Base-by-base conservation (phyloP, 1,140 invertebrate species). In the Neotoxoptera formosana region DNA sequence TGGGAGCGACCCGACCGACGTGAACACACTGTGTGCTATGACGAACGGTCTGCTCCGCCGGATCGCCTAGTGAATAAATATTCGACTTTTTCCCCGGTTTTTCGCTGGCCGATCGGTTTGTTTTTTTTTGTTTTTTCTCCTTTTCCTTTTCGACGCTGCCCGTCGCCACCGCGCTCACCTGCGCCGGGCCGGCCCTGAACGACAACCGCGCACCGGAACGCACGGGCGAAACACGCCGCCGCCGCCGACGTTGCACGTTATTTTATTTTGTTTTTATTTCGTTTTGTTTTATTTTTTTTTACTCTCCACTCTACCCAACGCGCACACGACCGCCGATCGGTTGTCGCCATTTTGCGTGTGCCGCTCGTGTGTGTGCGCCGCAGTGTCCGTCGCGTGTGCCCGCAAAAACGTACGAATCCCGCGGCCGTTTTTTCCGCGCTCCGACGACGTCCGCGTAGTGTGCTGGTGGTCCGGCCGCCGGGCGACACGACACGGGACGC, bases 31-130 rank as follows among this genome's bases (percentile, higher is more conserved):
- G 91, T 48, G 90, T 93, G 47, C 91, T 93, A 93, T 93, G 91
- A 93, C 91, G 91, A 93, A 93, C 56, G 91, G 91, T 93, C 81
- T 67, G 81, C 91, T 93, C 48, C n/a, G 48, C 91, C 91, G 91
- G 81, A 93, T 93, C 91, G 91, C 91, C 91, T 93, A 86, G 91
- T 86, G 81, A 93, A 93, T 93, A 76, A 76, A 76, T n/a, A 76
- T 93, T 93, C 91, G 91, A 93, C 91, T 93, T 93, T 67, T 93
- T 93, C 91, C 91, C 91, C 91, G 91, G 91, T 93, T 93, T 93
- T 93, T 81, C 91, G 91, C 81, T n/a, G 56, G 91, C 34, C 34
- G 91, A 86, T 93, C 48, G 91, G 91, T 93, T 86, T 93, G 81
- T 93, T 93, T 93, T 93, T 91, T 91, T 91, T 93, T 86, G 47